These are phyloP conservation scores for Nephotettix cincticeps DNA, from an alignment of 1,140 invertebrate genomes.

Conservation along the genomic window DNA sequence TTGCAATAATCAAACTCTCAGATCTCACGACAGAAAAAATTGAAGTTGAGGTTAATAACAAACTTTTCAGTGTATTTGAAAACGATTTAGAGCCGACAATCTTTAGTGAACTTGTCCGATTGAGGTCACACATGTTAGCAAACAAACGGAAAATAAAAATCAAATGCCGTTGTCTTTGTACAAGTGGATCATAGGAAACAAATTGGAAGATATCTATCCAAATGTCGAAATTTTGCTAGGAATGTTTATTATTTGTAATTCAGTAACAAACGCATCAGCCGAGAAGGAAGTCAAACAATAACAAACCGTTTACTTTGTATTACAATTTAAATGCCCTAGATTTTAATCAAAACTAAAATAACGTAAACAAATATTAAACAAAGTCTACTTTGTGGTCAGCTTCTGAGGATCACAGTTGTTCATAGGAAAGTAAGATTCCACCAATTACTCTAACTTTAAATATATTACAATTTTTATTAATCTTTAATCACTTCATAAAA, in stretches of 20 bases:
- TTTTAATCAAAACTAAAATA: slow-evolving; percentile 4
- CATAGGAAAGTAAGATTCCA: slow-evolving; percentile 11
- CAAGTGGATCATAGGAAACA: slow-evolving; percentile 9
- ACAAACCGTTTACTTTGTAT: slow-evolving; percentile 18
- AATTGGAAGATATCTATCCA: slow-evolving; percentile 14
- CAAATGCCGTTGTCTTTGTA: not conserved
- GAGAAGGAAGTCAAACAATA: slow-evolving; percentile 18
- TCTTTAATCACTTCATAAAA: slow-evolving; percentile 11
- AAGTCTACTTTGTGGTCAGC: slow-evolving; percentile 20
- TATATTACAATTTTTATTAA: slow-evolving; percentile 7
- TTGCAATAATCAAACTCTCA: not conserved
- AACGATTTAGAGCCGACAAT: not conserved
- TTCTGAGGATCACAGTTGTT: slow-evolving; percentile 6
- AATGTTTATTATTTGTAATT: slow-evolving; percentile 14
- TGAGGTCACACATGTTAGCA: not conserved
- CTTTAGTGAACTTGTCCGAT: slow-evolving; percentile 11
- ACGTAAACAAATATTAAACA: slow-evolving; percentile 14
- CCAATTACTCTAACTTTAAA: not conserved
- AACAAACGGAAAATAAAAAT: slow-evolving; percentile 23
- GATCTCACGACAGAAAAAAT: slow-evolving; percentile 3
- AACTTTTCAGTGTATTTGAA: not conserved
- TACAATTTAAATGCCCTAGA: not conserved
- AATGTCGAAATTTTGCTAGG: slow-evolving; percentile 2
- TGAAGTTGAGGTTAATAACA: slow-evolving; percentile 7
- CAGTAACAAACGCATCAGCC: slow-evolving; percentile 18